Evolutionary conservation across 2,888 invertebrate genomes (phyloP).

Genomic region (Hydraecia micacea): DNA sequence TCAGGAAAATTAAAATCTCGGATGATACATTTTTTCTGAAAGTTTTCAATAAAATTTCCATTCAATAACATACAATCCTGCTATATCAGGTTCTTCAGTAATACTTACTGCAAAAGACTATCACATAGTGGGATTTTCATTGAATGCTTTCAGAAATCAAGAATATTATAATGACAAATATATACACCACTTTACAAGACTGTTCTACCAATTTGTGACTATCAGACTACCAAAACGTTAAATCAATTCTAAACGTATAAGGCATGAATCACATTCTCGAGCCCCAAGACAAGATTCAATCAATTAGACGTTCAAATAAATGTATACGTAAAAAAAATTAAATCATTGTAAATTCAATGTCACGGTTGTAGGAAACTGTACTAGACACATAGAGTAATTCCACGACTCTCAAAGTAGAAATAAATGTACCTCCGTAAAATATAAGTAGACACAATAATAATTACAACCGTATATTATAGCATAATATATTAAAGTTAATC

Average conservation of each 20-base stretch:
- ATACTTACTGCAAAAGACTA: neutral
- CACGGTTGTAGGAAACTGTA: slow-evolving; percentile 51
- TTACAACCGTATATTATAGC: slow-evolving; percentile 68
- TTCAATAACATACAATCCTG: neutral
- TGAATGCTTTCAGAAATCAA: slow-evolving; percentile 20
- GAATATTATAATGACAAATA: slow-evolving; percentile 24
- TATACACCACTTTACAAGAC: slow-evolving; percentile 44
- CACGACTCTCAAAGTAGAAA: slow-evolving; percentile 68
- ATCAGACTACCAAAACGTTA: slow-evolving; percentile 31
- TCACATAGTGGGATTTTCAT: slow-evolving; percentile 1
- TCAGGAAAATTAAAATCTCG: slow-evolving; percentile 16
- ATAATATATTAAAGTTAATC: slow-evolving; percentile 73
- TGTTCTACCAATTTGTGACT: slow-evolving; percentile 44
- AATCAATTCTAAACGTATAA: slow-evolving; percentile 29
- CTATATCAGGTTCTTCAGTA: neutral
- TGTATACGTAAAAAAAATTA: slow-evolving; percentile 76
- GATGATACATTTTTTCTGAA: slow-evolving; percentile 30
- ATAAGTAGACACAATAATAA: slow-evolving; percentile 72
- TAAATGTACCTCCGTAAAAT: slow-evolving; percentile 63
- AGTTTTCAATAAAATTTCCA: slow-evolving; percentile 11
- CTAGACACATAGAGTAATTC: slow-evolving; percentile 63
- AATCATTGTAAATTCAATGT: slow-evolving; percentile 58
- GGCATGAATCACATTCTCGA: slow-evolving; percentile 16
- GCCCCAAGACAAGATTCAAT: slow-evolving; percentile 31
- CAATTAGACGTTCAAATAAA: slow-evolving; percentile 73